phyloP scores from a whole-genome alignment of 2,113 vertebrate genomes.

The Arothron firmamentum region DNA sequence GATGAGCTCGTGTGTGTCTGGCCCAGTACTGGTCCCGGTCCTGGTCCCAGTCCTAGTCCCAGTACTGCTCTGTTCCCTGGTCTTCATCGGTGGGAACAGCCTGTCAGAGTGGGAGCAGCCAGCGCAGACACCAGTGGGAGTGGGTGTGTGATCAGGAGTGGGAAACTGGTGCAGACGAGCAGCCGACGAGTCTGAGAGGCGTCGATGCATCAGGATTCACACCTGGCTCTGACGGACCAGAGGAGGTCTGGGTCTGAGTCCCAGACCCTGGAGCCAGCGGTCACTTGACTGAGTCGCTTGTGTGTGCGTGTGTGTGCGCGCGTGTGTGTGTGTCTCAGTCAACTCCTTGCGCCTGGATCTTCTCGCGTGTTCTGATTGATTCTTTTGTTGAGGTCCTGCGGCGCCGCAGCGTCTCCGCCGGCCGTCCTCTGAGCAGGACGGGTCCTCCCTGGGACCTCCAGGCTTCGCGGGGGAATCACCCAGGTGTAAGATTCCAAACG shows the following conservation, averaged over 20 bases:
- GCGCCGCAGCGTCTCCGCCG: no score
- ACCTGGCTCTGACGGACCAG: no score
- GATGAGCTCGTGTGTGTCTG: no score
- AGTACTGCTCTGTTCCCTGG: background rate
- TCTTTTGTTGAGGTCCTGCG: conserved; percentile 57
- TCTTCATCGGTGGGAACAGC: background rate
- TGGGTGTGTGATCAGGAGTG: conserved; percentile 59
- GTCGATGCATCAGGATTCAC: conserved; percentile 45
- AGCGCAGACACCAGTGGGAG: conserved; percentile 35
- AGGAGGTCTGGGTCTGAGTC: no score
- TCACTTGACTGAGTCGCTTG: no score
- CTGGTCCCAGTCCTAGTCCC: no score
- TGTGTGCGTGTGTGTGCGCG: no score
- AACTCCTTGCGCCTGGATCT: no score
- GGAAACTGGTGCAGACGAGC: conserved; percentile 61
- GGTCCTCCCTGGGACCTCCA: background rate
- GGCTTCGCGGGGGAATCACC: conserved; percentile 12
- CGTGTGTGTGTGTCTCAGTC: no score
- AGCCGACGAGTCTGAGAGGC: conserved; percentile 39
- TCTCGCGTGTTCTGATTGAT: conserved; percentile 44
- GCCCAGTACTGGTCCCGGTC: no score
- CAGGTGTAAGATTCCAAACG: conserved; percentile 24
- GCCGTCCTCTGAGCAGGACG: no score
- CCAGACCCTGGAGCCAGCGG: no score
- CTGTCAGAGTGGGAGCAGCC: background rate